Evolutionary conservation across 2,888 invertebrate genomes (phyloP).

Genomic region (Cephus spinipes): DNA sequence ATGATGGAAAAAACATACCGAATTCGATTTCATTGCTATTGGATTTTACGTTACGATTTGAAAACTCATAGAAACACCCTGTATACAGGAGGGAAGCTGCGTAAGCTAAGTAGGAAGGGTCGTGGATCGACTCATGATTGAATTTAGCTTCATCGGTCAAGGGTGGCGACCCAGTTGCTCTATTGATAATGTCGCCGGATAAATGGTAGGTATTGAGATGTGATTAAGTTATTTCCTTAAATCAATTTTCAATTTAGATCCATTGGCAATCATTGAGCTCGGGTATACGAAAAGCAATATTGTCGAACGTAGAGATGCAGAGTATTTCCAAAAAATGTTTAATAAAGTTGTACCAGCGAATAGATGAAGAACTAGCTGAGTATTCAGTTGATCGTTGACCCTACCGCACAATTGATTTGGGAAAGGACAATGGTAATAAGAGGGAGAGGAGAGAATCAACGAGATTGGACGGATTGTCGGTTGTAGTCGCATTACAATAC

Average conservation of each 20-base stretch:
- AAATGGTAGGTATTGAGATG: constrained; percentile 19
- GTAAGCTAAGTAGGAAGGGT: constrained; percentile 12
- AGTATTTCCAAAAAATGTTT: background rate
- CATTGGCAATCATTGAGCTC: background rate
- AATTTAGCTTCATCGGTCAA: constrained; percentile 25
- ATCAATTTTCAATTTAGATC: constrained; percentile 16
- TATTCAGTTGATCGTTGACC: background rate
- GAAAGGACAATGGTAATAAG: constrained; percentile 42
- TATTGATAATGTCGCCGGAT: constrained; percentile 28
- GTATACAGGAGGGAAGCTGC: constrained; percentile 2
- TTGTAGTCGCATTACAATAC: constrained; percentile 42
- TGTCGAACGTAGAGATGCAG: background rate
- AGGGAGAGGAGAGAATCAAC: constrained; percentile 20
- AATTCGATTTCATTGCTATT: background rate
- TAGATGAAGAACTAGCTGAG: background rate
- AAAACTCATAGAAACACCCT: background rate
- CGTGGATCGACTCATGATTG: constrained; percentile 26
- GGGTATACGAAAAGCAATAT: background rate
- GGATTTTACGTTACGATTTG: background rate
- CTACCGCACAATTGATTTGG: constrained; percentile 50
- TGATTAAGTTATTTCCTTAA: constrained; percentile 26
- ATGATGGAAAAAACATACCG: background rate
- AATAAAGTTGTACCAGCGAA: background rate
- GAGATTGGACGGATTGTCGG: constrained; percentile 3
- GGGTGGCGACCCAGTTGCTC: constrained; percentile 9